Evolutionary conservation across 2,113 vertebrate genomes (phyloP), one percentile per base, ranked within the genome.

Genomic region (Neolamprologus ventralis): DNA sequence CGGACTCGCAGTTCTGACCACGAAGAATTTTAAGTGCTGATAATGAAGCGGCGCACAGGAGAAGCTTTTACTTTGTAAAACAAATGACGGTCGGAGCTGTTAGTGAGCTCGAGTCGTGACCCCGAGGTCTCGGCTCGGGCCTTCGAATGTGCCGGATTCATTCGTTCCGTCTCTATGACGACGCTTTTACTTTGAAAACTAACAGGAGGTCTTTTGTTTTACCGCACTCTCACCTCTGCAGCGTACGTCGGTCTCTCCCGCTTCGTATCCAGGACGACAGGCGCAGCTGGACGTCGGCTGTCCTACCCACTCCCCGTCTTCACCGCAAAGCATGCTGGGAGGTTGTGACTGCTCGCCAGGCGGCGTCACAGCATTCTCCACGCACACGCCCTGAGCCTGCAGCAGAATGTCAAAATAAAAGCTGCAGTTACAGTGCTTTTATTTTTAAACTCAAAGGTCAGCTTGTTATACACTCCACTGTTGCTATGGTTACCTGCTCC

Each of bases 281-380:
- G 91, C 92, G 16, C 98, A 98, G 86, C 95, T 96, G 0, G 96
- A 96, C 0, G 96, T 93, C 0, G 96, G 95, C 60, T 96, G 97
- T 37, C 96, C 97, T 1, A 97, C 97, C 98, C 98, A 98, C 93
- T 96, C 97, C 1, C 98, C 98, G 1, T 98, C 97, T 83, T 97
- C 97, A 0, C 97, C 96, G 60, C 97, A 98, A 73, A 97, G 97
- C 95, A 98, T 97, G 93, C 95, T 97, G 85, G 97, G 97, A 71
- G 93, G 96, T 13, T 87, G 88, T 2, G 95, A 84, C 12, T 5
- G 93, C 88, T 86, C 88, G 1, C 93, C 95, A 0, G 94, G 89
- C 2, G 94, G 94, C 19, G 88, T 94, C 21, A 91, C 5, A 0
- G 97, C 97, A 3, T 97, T 94, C 3, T 94, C 92, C 87, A 98